Conservation (phyloP, 2,113 vertebrate genomes). For the Sander lucioperca region DNA sequence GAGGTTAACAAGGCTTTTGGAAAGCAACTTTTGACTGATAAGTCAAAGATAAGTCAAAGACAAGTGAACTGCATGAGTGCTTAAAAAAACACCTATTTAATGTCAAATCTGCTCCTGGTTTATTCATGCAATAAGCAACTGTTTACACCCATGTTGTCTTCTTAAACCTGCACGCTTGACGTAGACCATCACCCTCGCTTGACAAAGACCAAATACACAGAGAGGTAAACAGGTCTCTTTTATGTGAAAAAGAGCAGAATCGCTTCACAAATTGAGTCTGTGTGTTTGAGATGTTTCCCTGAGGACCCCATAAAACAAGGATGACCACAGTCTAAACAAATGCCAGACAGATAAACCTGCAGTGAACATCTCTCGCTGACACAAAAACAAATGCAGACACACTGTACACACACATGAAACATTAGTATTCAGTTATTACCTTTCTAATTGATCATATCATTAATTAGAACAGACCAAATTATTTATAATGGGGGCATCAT, state of each 20-base stretch:
- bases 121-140: neutral
- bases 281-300: constrained; percentile 46
- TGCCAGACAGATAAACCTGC: constrained; percentile 62
- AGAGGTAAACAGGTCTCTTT: constrained; percentile 38
- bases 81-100: constrained; percentile 10
- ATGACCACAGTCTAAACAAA: constrained; percentile 71
- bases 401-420: neutral
- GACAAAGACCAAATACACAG: constrained; percentile 38
- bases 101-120: constrained; percentile 1
- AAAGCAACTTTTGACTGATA: constrained; percentile 15
- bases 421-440: neutral
- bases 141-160: constrained; percentile 19
- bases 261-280: constrained; percentile 61
- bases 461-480: neutral
- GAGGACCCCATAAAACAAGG: constrained; percentile 38
- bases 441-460: neutral
- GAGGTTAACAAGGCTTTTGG: neutral
- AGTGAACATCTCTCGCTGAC: constrained; percentile 39
- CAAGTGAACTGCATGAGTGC: neutral
- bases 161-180: constrained; percentile 26
- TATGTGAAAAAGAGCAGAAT: constrained; percentile 55
- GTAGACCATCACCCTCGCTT: constrained; percentile 19
- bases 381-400: constrained; percentile 17
- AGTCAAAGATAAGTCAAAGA: constrained; percentile 22
- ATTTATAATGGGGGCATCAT: neutral